Conservation (phyloP, 1,140 invertebrate genomes). For the Euura lappo region DNA sequence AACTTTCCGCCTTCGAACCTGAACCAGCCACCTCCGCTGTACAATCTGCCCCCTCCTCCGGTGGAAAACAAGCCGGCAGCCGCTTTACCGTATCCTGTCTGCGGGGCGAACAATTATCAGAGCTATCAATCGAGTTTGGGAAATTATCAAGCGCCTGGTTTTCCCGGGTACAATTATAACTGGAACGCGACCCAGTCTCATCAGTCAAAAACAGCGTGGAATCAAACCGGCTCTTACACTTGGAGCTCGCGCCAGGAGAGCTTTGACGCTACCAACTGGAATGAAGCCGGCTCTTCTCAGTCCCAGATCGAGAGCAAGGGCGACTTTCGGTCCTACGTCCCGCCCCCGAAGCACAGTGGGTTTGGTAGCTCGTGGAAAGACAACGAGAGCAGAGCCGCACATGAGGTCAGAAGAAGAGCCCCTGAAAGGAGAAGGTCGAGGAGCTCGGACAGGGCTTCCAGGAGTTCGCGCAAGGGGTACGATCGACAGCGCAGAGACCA, state of each 20-base stretch:
- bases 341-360: background rate
- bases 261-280: conserved; percentile 3
- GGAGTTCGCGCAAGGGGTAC: conserved; percentile 30
- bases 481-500: conserved; percentile 23
- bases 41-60: conserved; percentile 34
- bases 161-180: conserved; percentile 25
- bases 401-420: background rate
- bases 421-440: conserved; percentile 30
- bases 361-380: conserved; percentile 7
- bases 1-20: conserved; percentile 41
- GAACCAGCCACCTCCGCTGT: conserved; percentile 36
- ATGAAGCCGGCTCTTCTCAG: background rate
- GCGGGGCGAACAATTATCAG: conserved; percentile 14
- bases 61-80: conserved; percentile 18
- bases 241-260: background rate
- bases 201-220: conserved; percentile 25
- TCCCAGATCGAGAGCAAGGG: conserved; percentile 14
- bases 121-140: background rate
- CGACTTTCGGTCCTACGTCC: conserved; percentile 10
- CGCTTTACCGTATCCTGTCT: conserved; percentile 14
- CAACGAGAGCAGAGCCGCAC: background rate
- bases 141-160: too few relatives aligned
- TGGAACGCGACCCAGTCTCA: conserved; percentile 30
- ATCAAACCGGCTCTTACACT: conserved; percentile 16
- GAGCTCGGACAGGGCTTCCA: conserved; percentile 28